Evolutionary conservation across 2,113 vertebrate species (phyloP).

Genomic region (Anas platyrhynchos): DNA sequence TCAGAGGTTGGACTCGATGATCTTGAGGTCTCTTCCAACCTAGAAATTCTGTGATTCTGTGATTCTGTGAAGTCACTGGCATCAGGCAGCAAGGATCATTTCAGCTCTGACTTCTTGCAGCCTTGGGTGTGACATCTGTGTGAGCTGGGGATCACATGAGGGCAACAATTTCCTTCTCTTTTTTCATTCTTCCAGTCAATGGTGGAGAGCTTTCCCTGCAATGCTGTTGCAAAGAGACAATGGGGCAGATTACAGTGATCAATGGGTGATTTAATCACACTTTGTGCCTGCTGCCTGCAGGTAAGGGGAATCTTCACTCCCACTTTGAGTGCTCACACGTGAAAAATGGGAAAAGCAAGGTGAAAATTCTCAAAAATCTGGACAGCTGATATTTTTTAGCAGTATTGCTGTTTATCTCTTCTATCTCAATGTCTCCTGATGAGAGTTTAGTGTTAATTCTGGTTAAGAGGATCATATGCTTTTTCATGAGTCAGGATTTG

Average conservation of each 20-base stretch:
- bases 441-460: neutral
- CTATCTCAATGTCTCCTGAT: neutral
- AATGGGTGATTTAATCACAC: neutral
- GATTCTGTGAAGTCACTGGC: too few species aligned
- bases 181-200: neutral
- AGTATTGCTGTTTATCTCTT: neutral
- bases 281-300: neutral
- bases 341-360: neutral
- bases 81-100: neutral
- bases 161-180: neutral
- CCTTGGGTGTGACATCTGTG: neutral
- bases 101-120: neutral
- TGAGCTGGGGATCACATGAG: neutral
- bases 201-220: neutral
- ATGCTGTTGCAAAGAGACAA: neutral
- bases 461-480: neutral
- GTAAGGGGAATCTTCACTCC: neutral
- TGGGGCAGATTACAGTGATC: neutral
- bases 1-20: too few species aligned
- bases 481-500: neutral
- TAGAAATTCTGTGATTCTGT: too few species aligned
- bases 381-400: neutral
- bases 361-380: neutral
- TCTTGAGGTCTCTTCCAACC: too few species aligned
- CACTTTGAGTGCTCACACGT: neutral